Evolutionary conservation across 2,888 invertebrate genomes (phyloP).

Genomic region (Scelioninae gen. 2): DNA sequence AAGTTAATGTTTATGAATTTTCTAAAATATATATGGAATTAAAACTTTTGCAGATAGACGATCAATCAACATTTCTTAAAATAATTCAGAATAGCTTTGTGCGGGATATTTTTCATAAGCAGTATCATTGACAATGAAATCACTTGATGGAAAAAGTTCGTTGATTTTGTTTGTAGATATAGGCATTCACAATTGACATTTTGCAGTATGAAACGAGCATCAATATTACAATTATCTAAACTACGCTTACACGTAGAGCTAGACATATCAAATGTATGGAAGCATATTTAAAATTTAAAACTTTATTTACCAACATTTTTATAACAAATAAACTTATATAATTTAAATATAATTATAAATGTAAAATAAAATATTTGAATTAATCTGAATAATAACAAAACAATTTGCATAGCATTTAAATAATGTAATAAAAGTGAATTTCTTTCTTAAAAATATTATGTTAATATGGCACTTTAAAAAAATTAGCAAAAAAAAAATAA

Average conservation of each 20-base stretch:
- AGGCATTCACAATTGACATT: conserved; percentile 64
- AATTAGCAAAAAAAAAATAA: conserved; percentile 22
- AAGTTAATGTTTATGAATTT: too few species aligned
- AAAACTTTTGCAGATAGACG: too few species aligned
- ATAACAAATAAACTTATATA: conserved; percentile 8
- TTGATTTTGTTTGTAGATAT: conserved; percentile 56
- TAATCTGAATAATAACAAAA: conserved; percentile 2
- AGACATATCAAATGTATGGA: conserved; percentile 56
- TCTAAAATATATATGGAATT: not conserved
- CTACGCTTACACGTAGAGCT: conserved; percentile 50
- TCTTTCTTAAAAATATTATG: conserved; percentile 23
- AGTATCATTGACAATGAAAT: conserved; percentile 45
- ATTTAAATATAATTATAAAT: not conserved
- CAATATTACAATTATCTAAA: conserved; percentile 60
- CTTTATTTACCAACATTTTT: conserved; percentile 16
- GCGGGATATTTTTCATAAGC: conserved; percentile 25
- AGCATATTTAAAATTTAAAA: conserved; percentile 39
- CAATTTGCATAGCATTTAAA: not conserved
- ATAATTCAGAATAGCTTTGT: conserved; percentile 47
- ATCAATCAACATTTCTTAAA: conserved; percentile 14
- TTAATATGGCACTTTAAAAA: conserved; percentile 41
- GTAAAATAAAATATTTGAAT: conserved; percentile 4
- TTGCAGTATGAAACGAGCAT: conserved; percentile 61
- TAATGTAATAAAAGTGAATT: conserved; percentile 15
- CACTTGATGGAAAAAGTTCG: conserved; percentile 52